phyloP scores from a whole-genome alignment of 2,113 vertebrate species.

The Rhodinocichla rosea region DNA sequence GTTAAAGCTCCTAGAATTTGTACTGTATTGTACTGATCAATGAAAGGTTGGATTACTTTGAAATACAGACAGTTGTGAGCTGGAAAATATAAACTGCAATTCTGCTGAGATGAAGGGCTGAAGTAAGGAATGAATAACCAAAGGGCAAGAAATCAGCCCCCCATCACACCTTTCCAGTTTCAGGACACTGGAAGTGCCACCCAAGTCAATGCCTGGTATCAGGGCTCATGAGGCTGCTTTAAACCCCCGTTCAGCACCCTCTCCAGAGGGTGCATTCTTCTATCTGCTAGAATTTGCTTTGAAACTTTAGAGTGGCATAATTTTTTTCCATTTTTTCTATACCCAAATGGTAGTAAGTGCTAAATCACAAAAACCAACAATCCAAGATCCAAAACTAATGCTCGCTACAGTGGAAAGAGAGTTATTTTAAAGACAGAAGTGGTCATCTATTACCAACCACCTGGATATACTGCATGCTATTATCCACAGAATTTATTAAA shows the following conservation, averaged over 20 bases:
- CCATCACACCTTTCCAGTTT: not conserved
- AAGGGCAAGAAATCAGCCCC: not conserved
- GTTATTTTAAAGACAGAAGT: not conserved
- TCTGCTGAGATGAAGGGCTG: not conserved
- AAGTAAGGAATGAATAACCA: not conserved
- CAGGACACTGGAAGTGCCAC: not conserved
- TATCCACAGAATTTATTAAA: not conserved
- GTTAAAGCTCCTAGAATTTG: not conserved
- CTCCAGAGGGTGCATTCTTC: not conserved
- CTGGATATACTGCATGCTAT: not conserved
- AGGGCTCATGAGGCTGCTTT: not conserved
- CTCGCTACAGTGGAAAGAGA: not conserved
- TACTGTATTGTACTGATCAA: not conserved
- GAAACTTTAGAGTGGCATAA: not conserved
- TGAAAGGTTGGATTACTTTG: not conserved
- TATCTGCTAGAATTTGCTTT: not conserved
- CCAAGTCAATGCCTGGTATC: not conserved
- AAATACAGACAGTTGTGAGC: not conserved
- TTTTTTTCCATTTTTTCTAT: not conserved
- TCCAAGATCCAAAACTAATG: not conserved
- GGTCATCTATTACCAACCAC: not conserved
- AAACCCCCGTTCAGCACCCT: not conserved
- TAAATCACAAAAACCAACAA: not conserved
- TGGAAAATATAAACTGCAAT: not conserved
- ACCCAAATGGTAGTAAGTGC: not conserved